phyloP scores from a whole-genome alignment of 1,140 invertebrate species.

The Drosophila bipectinata region DNA sequence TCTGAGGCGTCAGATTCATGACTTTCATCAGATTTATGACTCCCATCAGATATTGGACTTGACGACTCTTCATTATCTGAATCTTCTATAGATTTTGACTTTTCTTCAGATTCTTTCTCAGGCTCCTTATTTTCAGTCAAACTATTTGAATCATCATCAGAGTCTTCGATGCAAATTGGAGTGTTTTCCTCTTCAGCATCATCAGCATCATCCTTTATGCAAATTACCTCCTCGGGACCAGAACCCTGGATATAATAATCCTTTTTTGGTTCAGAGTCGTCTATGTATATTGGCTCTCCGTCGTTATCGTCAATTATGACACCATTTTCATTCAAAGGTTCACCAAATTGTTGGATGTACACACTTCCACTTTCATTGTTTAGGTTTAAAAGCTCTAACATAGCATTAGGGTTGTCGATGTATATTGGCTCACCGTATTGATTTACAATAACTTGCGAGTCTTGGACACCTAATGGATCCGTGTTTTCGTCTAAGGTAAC shows the following conservation, averaged over 20 bases:
- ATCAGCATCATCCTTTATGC: background rate
- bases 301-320: too few relatives aligned
- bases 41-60: too few relatives aligned
- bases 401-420: background rate
- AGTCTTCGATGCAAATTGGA: background rate
- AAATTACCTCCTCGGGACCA: too few relatives aligned
- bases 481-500: background rate
- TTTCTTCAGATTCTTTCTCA: too few relatives aligned
- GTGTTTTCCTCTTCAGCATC: background rate
- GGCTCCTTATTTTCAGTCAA: too few relatives aligned
- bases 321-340: background rate
- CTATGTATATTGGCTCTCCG: too few relatives aligned
- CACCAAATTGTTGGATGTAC: background rate
- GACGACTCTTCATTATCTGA: too few relatives aligned
- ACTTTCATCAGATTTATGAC: too few relatives aligned
- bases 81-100: too few relatives aligned
- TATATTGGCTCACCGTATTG: background rate
- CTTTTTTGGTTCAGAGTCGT: too few relatives aligned
- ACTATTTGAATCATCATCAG: background rate
- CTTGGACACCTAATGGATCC: background rate
- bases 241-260: too few relatives aligned
- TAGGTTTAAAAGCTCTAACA: background rate
- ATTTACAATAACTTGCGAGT: background rate
- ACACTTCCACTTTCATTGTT: background rate
- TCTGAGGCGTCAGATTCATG: too few relatives aligned